Percentiles rank a stretch among this genome's conserved stretches.
Conservation (phyloP, 2,888 invertebrate genomes). For the Eupithecia dodoneata region DNA sequence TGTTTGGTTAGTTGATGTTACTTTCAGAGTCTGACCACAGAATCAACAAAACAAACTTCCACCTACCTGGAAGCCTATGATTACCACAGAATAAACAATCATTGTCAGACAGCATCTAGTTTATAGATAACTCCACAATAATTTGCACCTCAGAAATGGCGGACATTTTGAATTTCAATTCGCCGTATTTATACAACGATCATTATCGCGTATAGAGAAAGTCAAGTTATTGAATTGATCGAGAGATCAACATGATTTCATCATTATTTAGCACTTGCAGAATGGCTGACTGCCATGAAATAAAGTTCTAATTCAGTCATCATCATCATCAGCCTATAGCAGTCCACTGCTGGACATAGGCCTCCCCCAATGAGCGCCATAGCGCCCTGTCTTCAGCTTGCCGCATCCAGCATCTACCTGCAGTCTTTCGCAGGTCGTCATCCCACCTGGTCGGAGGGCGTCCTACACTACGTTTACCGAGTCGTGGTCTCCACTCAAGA, state of each 20-base stretch:
- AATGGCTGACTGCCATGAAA: slow-evolving; percentile 69
- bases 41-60: background rate
- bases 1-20: too few relatives aligned
- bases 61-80: background rate
- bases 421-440: too few relatives aligned
- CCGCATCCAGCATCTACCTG: too few relatives aligned
- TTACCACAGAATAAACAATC: background rate
- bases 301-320: slow-evolving; percentile 62
- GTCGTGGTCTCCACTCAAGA: too few relatives aligned
- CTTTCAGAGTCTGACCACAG: background rate
- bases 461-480: too few relatives aligned
- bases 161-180: slow-evolving; percentile 73
- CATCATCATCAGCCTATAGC: too few relatives aligned
- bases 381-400: too few relatives aligned
- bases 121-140: slow-evolving; percentile 49
- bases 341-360: too few relatives aligned
- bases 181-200: slow-evolving; percentile 67
- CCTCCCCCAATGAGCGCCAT: too few relatives aligned
- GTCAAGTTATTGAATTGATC: slow-evolving; percentile 58
- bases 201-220: slow-evolving; percentile 58
- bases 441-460: too few relatives aligned
- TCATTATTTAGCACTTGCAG: slow-evolving; percentile 75
- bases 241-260: slow-evolving; percentile 68
- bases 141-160: slow-evolving; percentile 56
- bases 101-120: slow-evolving; percentile 40